phyloP scores from a whole-genome alignment of 2,113 vertebrate genomes.

The Xiphias gladius region DNA sequence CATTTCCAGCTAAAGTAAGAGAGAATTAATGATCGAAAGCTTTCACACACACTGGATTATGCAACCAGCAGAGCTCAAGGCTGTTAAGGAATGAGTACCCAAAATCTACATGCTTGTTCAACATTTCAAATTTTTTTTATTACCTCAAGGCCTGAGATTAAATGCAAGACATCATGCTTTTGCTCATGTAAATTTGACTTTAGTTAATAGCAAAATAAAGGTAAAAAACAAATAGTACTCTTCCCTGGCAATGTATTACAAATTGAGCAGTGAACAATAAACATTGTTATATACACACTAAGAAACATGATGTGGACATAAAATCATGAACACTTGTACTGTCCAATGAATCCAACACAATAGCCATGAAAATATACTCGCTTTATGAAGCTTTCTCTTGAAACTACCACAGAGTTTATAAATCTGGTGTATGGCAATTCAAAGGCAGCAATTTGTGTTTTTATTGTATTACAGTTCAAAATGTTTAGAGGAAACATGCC shows the following conservation, averaged over 20 bases:
- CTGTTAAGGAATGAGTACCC: constrained; percentile 14
- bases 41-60: constrained; percentile 51
- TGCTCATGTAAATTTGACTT: constrained; percentile 4
- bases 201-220: neutral
- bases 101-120: constrained; percentile 15
- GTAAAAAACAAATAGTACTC: neutral
- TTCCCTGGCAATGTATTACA: neutral
- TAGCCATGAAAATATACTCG: neutral
- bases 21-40: constrained; percentile 65
- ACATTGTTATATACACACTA: neutral
- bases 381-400: no score
- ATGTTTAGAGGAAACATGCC: no score
- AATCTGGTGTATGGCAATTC: no score
- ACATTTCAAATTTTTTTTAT: constrained; percentile 37
- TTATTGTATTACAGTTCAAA: no score
- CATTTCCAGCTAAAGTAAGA: constrained; percentile 61
- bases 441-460: no score
- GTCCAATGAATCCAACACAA: neutral
- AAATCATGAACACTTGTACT: neutral
- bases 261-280: neutral
- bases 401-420: no score
- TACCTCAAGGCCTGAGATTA: constrained; percentile 10
- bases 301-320: neutral
- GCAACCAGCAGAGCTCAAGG: constrained; percentile 30
- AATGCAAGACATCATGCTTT: constrained; percentile 22